phyloP scores from a whole-genome alignment of 1,140 invertebrate species.

The Atta texana region DNA sequence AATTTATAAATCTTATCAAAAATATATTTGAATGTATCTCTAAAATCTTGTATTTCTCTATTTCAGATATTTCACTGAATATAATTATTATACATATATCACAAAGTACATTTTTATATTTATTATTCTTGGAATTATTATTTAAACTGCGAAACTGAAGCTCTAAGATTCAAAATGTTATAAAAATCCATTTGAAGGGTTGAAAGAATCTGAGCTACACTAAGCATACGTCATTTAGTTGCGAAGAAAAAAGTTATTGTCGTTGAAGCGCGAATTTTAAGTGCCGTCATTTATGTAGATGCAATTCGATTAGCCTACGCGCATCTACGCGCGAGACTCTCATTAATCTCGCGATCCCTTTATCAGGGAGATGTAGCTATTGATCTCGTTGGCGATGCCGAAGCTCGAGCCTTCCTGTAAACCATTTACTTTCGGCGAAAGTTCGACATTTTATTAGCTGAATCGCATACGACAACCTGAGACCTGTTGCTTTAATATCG shows the following conservation, averaged over 20 bases:
- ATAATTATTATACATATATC: neutral
- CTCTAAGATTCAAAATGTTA: neutral
- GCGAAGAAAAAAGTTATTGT: conserved; percentile 23
- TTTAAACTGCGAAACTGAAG: neutral
- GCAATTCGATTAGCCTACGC: conserved; percentile 54
- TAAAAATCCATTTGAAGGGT: neutral
- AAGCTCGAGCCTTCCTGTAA: neutral
- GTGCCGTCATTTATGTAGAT: conserved; percentile 27
- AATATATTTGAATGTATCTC: neutral
- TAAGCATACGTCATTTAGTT: conserved; percentile 18
- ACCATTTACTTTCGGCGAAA: conserved; percentile 22
- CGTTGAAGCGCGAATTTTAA: conserved; percentile 27
- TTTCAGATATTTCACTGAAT: neutral
- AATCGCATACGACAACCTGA: neutral
- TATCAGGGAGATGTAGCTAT: conserved; percentile 21
- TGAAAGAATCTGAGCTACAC: neutral
- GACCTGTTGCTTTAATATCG: conserved; percentile 52
- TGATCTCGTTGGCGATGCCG: conserved; percentile 1
- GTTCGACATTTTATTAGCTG: conserved; percentile 4
- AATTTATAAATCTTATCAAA: neutral
- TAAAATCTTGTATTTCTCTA: no score
- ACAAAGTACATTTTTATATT: neutral
- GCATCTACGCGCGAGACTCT: conserved; percentile 5
- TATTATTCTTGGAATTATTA: neutral
- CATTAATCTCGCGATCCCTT: conserved; percentile 49